A percentile compares a stretch with the other conserved stretches of the same genome.
Evolutionary conservation across 2,113 vertebrate species (phyloP).

Genomic region (Xiphophorus hellerii): DNA sequence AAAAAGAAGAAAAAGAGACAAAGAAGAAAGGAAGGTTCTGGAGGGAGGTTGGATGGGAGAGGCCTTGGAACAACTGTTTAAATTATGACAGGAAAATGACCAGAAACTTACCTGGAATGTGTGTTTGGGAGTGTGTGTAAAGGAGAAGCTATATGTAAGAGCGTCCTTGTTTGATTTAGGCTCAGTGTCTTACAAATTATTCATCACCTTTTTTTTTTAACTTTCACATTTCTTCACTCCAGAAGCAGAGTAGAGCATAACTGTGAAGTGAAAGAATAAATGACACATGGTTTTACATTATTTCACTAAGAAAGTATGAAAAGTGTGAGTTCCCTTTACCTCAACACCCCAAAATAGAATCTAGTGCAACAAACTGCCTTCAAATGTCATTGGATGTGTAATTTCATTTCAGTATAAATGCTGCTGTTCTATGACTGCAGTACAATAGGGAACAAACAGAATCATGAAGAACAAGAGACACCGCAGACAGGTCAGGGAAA

Average conservation of each 20-base stretch:
- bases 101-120: conserved; percentile 38
- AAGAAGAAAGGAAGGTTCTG: conserved; percentile 16
- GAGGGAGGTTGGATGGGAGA: conserved; percentile 49
- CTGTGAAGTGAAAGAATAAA: background rate
- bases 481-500: too few relatives aligned
- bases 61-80: conserved; percentile 75
- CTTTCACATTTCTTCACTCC: background rate
- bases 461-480: too few relatives aligned
- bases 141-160: conserved; percentile 6
- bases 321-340: too few relatives aligned
- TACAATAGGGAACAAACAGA: too few relatives aligned
- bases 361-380: too few relatives aligned
- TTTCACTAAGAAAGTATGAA: too few relatives aligned
- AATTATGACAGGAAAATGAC: conserved; percentile 75
- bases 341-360: too few relatives aligned
- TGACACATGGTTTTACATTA: too few relatives aligned
- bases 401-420: too few relatives aligned
- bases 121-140: conserved; percentile 23
- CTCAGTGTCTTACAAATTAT: background rate
- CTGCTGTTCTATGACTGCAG: too few relatives aligned
- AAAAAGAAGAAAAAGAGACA: background rate
- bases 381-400: too few relatives aligned
- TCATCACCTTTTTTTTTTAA: background rate
- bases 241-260: background rate
- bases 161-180: conserved; percentile 5